Evolutionary conservation across 1,140 invertebrate genomes (phyloP).

Genomic region (Drusus annulatus): DNA sequence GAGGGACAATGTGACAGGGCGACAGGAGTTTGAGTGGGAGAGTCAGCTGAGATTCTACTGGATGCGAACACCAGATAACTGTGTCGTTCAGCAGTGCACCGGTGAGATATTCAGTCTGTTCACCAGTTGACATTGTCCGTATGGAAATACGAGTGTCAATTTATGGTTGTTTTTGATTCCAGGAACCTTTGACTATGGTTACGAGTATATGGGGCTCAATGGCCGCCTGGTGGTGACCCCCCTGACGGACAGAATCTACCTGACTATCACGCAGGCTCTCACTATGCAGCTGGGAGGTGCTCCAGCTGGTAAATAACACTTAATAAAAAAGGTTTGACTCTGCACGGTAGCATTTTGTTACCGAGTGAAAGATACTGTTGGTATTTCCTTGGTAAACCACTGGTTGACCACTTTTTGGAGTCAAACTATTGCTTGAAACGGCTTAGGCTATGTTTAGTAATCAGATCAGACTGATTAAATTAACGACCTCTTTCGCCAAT

Average conservation of each 20-base stretch:
- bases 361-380: too few relatives aligned
- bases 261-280: conserved; percentile 92
- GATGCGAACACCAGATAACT: conserved; percentile 85
- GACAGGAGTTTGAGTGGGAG: conserved; percentile 92
- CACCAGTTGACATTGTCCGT: neutral
- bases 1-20: conserved; percentile 86
- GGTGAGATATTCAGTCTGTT: conserved; percentile 67
- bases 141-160: too few relatives aligned
- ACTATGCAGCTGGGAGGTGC: conserved; percentile 92
- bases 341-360: too few relatives aligned
- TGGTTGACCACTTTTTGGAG: too few relatives aligned
- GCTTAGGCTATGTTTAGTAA: too few relatives aligned
- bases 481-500: too few relatives aligned
- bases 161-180: conserved; percentile 17
- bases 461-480: too few relatives aligned
- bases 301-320: conserved; percentile 75
- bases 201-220: conserved; percentile 95
- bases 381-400: too few relatives aligned
- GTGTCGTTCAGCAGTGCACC: conserved; percentile 88
- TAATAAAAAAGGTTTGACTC: too few relatives aligned
- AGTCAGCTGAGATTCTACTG: conserved; percentile 94
- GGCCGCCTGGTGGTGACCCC: conserved; percentile 92
- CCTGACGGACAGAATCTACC: conserved; percentile 91
- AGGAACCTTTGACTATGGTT: conserved; percentile 89
- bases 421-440: too few relatives aligned